A percentile compares a stretch with the other conserved stretches of the same genome.
phyloP scores from a whole-genome alignment of 2,888 invertebrate species.

The Phortica magna region DNA sequence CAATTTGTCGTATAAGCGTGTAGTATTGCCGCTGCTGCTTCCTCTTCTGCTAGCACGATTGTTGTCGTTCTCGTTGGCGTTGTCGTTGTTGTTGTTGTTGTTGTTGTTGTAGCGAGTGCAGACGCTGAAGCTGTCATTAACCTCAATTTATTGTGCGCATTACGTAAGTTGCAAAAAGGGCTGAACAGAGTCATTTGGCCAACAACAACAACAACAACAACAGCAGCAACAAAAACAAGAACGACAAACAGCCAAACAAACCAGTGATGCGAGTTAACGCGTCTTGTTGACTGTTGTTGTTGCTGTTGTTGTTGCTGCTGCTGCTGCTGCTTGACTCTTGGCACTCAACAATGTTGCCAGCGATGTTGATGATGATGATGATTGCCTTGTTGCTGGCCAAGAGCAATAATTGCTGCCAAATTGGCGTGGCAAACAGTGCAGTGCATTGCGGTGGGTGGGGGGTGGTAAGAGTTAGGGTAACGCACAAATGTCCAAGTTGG shows the following conservation, averaged over 20 bases:
- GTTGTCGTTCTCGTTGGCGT: conserved; percentile 12
- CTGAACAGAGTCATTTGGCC: conserved; percentile 4
- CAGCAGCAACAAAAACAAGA: background rate
- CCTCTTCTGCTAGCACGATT: too few relatives aligned
- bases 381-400: conserved; percentile 14
- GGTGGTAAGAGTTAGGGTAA: background rate
- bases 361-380: background rate
- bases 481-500: background rate
- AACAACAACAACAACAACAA: background rate
- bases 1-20: conserved; percentile 41
- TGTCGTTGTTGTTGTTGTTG: conserved; percentile 16
- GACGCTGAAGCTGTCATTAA: conserved; percentile 55
- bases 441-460: conserved; percentile 10
- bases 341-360: conserved; percentile 55
- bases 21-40: background rate
- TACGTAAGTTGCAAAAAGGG: background rate
- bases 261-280: background rate
- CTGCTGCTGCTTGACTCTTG: conserved; percentile 53
- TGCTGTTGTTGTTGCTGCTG: conserved; percentile 24
- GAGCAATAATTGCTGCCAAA: conserved; percentile 69
- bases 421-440: conserved; percentile 53
- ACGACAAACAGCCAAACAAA: background rate
- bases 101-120: conserved; percentile 27
- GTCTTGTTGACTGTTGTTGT: conserved; percentile 8
- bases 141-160: conserved; percentile 53